Base-by-base conservation (phyloP, 2,797 vertebrate genomes). In the Sparidentex hasta region DNA sequence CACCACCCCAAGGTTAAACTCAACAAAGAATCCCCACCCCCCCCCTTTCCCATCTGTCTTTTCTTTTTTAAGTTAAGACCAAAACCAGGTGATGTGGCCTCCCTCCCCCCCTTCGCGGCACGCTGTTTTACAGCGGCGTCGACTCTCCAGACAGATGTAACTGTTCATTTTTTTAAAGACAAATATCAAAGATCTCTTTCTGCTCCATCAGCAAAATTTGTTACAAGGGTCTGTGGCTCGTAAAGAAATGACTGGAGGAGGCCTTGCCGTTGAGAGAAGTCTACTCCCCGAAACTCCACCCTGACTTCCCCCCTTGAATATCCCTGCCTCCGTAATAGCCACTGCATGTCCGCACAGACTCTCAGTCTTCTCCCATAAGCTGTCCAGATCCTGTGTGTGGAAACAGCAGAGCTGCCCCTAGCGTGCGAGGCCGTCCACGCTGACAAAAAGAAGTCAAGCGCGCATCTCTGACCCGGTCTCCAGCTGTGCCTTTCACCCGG, bases 101-200 rank as follows among this genome's bases (percentile, higher is more conserved):
- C 84, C 78, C 54, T 71, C 48, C 59, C 46, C 50, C 50, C 63
- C 87, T 84, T 81, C 43, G 23, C 84, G 87, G 86, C 85, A 51
- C 23, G 54, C 21, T 23, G 63, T 86, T 93, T 90, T 88, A 85
- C 83, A 83, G 76, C 71, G 13, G 66, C 58, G 38, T 83, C 84
- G 77, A 56, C 71, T 90, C 76, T 81, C 73, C 61, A 65, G 61
- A 88, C 88, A 90, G 78, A 90, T 89, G 87, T 85, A 86, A 86
- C 80, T 46, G 52, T 55, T 74, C 65, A 61, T 71, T 85, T 86
- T 85, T 85, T 89, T 84, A 79, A 88, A 91, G 89, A 84, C 52
- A 86, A 87, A 90, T 92, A 92, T 93, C 81, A 94, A 93, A 94
- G 85, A 86, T 81, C 64, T 83, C 63, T 83, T 90, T 91, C 89